phyloP scores from a whole-genome alignment of 2,113 vertebrate genomes.

The Promerops cafer region DNA sequence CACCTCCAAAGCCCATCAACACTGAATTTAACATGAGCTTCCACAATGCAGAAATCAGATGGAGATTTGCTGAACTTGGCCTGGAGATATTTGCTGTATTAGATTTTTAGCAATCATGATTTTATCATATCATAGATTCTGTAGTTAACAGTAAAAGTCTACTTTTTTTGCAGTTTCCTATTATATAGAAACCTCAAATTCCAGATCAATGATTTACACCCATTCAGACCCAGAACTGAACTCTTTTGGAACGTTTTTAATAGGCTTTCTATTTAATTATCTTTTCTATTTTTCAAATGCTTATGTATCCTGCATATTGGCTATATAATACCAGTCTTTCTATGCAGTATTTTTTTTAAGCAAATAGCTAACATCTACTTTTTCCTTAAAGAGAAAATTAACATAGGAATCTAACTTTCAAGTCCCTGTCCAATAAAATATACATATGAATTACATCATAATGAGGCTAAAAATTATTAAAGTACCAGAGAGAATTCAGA shows the following conservation, averaged over 20 bases:
- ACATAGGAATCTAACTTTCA: neutral
- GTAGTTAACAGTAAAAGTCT: neutral
- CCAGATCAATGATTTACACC: neutral
- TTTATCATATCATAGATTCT: neutral
- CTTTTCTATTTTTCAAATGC: neutral
- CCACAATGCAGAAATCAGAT: constrained; percentile 7
- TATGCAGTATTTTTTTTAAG: neutral
- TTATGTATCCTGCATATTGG: neutral
- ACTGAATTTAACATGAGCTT: neutral
- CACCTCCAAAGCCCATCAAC: neutral
- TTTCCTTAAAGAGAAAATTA: neutral
- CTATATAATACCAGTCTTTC: neutral
- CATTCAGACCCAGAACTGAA: neutral
- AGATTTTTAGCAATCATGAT: neutral
- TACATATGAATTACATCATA: neutral
- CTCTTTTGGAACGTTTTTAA: neutral
- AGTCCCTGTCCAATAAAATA: neutral
- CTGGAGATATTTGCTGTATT: neutral
- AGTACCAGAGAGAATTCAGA: neutral
- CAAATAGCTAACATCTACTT: neutral
- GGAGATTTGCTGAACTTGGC: neutral
- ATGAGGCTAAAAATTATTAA: neutral
- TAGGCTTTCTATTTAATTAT: neutral
- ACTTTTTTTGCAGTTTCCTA: neutral
- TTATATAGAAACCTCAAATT: neutral